phyloP scores from a whole-genome alignment of 2,113 vertebrate genomes.

The Azemiops feae region DNA sequence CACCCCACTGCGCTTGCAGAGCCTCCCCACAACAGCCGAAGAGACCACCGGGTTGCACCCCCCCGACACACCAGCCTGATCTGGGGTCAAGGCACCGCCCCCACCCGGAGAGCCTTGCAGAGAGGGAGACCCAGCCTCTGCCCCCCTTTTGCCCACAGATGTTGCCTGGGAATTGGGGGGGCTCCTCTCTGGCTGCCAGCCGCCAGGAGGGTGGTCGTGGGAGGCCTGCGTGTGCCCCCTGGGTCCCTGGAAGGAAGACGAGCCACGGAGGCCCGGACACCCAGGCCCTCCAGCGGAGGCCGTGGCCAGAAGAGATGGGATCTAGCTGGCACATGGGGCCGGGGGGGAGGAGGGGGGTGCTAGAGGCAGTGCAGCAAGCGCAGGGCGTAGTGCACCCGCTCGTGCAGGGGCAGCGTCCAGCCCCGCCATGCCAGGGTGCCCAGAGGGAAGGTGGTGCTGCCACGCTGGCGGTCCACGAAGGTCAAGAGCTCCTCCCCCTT shows the following conservation, averaged over 20 bases:
- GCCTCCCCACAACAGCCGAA: not conserved
- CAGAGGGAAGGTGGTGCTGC: conserved; percentile 68
- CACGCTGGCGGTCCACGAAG: conserved; percentile 72
- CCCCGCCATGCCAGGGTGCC: conserved; percentile 64
- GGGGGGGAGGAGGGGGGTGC: fast-evolving
- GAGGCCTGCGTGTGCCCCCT: not conserved
- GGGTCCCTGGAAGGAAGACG: not conserved
- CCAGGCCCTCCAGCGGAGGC: too few species aligned
- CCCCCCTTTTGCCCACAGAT: not conserved
- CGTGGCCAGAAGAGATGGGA: not conserved
- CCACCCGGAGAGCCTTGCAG: not conserved
- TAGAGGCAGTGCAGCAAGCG: conserved; percentile 67
- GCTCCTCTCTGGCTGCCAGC: not conserved
- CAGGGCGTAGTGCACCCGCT: conserved; percentile 70
- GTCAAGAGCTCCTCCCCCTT: conserved; percentile 71
- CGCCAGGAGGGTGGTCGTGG: not conserved
- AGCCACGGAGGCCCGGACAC: not conserved
- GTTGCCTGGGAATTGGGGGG: not conserved
- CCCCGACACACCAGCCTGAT: not conserved
- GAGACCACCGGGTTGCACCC: not conserved
- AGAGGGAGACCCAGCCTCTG: not conserved
- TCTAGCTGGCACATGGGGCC: too few species aligned
- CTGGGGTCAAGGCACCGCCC: not conserved
- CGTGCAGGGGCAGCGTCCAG: conserved; percentile 66
- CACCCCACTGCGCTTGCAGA: not conserved